Evolutionary conservation across 2,797 vertebrate genomes (phyloP), one percentile per base, ranked within the genome.

Genomic region (Hyperoplus immaculatus): DNA sequence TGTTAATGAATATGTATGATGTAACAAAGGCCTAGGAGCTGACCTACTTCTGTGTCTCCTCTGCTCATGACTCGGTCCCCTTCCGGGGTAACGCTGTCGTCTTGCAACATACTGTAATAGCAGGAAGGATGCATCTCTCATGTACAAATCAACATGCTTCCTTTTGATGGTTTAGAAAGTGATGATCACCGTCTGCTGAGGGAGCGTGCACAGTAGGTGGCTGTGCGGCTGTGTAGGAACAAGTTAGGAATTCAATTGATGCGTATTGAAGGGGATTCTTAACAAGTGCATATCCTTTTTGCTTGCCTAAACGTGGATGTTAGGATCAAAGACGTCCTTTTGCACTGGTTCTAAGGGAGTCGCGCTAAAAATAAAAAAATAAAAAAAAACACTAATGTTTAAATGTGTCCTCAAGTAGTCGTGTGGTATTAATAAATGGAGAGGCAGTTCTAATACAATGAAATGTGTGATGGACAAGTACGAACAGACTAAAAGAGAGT

Each of bases 1-100:
- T 83, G 88, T 88, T 91, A 85, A 94, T 94, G 92, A 94, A 94
- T 93, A 94, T 94, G 89, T 76, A 92, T 92, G 92, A 92, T 91
- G 91, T 92, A 94, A 94, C 91, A 90, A 92, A 89, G 72, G 89
- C 91, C 91, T 89, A 86, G 87, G 89, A 93, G 92, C 89, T 91
- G 93, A 93, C 94, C 93, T 94, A 94, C 87, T 94, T 94, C 84
- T 92, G 81, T 18, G 80, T 89, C 87, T 91, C 86, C 90, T 89
- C 90, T 82, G 85, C 91, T 92, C 83, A 85, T 92, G 92, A 90
- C 91, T 92, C 78, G 78, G 88, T 89, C 88, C 84, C 92, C 92
- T 94, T 90, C 88, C 78, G 87, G 92, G 91, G 85, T 87, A 92
- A 87, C 87, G 50, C 90, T 93, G 91, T 94, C 93, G 89, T 93